These are phyloP conservation scores for Lagria hirta DNA, from an alignment of 2,888 invertebrate species.

Conservation along the genomic window DNA sequence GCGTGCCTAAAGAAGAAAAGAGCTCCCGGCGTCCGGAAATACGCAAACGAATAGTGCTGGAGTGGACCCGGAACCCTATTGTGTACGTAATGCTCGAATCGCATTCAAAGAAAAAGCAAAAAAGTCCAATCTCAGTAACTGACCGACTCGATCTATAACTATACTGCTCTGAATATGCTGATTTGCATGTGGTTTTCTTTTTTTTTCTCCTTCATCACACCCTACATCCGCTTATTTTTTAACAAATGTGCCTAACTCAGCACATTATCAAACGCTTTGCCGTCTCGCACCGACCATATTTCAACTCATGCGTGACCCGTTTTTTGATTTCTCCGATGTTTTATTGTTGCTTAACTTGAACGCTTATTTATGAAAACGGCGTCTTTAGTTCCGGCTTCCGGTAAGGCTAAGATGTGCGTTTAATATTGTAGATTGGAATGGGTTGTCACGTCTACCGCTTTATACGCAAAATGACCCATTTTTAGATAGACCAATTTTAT, in stretches of 20 bases:
- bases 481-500: too few relatives aligned
- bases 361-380: conserved; percentile 18
- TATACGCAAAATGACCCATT: conserved; percentile 15
- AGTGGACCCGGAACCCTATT: conserved; percentile 30
- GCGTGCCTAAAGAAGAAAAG: conserved; percentile 27
- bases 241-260: conserved; percentile 46
- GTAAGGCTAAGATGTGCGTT: conserved; percentile 4
- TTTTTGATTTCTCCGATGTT: conserved; percentile 34
- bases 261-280: conserved; percentile 49
- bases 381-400: conserved; percentile 11
- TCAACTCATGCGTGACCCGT: conserved; percentile 42
- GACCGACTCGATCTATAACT: conserved; percentile 30
- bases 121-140: conserved; percentile 29
- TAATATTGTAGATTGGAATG: conserved; percentile 11
- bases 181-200: conserved; percentile 39
- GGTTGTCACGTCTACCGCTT: conserved; percentile 23
- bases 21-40: conserved; percentile 28
- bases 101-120: conserved; percentile 29
- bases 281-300: conserved; percentile 37
- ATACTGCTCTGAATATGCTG: conserved; percentile 36
- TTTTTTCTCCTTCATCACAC: conserved; percentile 15
- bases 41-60: conserved; percentile 24
- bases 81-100: conserved; percentile 26
- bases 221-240: conserved; percentile 32
- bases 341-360: conserved; percentile 15